phyloP scores from a whole-genome alignment of 2,797 vertebrate species.

The Miichthys miiuy region DNA sequence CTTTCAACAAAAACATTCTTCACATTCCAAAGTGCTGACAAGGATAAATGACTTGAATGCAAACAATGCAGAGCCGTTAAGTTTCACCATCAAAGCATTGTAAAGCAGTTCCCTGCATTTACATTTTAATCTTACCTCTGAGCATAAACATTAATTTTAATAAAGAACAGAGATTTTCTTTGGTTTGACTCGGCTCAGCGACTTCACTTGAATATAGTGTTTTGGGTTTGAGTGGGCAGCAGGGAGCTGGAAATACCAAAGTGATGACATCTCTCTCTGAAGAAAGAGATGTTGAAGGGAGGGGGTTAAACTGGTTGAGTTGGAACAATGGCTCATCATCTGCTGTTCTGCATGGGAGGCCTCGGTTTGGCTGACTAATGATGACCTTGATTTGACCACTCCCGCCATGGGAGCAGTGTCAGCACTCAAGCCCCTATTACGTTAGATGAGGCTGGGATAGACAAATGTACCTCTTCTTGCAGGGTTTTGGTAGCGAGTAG shows the following conservation, averaged over 20 bases:
- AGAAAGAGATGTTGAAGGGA: conserved; percentile 37
- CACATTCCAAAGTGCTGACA: conserved; percentile 72
- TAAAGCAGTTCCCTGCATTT: conserved; percentile 21
- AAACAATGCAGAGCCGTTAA: conserved; percentile 59
- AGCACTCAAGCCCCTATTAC: conserved; percentile 16
- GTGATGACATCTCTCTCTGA: conserved; percentile 66
- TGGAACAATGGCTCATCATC: conserved; percentile 68
- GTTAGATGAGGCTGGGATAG: background rate
- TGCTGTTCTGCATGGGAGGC: conserved; percentile 51
- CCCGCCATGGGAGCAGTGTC: conserved; percentile 36
- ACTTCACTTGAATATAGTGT: conserved; percentile 32
- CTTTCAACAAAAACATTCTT: conserved; percentile 77
- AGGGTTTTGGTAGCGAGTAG: conserved; percentile 83
- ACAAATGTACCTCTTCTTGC: conserved; percentile 90
- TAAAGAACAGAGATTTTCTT: conserved; percentile 26
- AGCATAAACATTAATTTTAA: conserved; percentile 14
- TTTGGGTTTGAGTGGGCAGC: conserved; percentile 42
- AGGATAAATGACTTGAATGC: conserved; percentile 51
- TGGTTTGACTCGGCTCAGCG: conserved; percentile 1
- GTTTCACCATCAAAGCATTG: conserved; percentile 38
- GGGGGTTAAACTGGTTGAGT: conserved; percentile 53
- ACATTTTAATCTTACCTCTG: conserved; percentile 8
- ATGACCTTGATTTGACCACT: conserved; percentile 56
- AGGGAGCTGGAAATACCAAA: conserved; percentile 62
- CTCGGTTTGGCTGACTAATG: conserved; percentile 54